Evolutionary conservation across 2,888 invertebrate genomes (phyloP).

Genomic region (Epirrhoe tristata): DNA sequence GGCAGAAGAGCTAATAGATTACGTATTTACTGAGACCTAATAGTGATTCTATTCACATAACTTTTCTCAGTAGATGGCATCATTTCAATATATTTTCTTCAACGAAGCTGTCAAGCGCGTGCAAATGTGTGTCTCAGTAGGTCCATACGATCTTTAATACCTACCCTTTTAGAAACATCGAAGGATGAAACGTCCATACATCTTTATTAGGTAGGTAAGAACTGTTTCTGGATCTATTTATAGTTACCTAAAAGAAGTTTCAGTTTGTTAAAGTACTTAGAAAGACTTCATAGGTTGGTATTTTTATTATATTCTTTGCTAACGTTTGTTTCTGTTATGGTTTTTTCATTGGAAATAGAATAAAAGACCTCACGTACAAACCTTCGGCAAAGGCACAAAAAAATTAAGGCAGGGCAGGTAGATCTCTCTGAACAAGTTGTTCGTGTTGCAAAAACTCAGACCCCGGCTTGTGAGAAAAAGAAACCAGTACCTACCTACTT

Average conservation of each 20-base stretch:
- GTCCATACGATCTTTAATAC: too few relatives aligned
- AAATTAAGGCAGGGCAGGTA: conserved; percentile 22
- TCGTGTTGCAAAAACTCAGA: conserved; percentile 51
- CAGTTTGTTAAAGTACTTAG: too few relatives aligned
- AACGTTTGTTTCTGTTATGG: neutral
- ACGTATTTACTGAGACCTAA: conserved; percentile 18
- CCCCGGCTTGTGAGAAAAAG: conserved; percentile 49
- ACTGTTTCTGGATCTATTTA: too few relatives aligned
- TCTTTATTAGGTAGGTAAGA: too few relatives aligned
- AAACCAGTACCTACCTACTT: conserved; percentile 52
- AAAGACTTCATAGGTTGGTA: too few relatives aligned
- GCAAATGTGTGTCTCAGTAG: too few relatives aligned
- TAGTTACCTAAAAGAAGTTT: too few relatives aligned
- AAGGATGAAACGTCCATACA: too few relatives aligned
- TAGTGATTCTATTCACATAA: conserved; percentile 14
- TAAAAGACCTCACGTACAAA: conserved; percentile 9
- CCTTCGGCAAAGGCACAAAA: conserved; percentile 19
- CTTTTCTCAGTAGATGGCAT: neutral
- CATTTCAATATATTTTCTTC: neutral
- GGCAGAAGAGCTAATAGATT: conserved; percentile 37
- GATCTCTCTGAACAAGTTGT: conserved; percentile 42
- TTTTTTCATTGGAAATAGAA: conserved; percentile 1
- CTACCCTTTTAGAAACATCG: too few relatives aligned
- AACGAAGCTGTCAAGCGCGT: too few relatives aligned
- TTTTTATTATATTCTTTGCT: neutral